Evolutionary conservation across 2,888 invertebrate species (phyloP), one percentile per base, ranked within the genome.

Genomic region (Caenorhabditis imperialis): DNA sequence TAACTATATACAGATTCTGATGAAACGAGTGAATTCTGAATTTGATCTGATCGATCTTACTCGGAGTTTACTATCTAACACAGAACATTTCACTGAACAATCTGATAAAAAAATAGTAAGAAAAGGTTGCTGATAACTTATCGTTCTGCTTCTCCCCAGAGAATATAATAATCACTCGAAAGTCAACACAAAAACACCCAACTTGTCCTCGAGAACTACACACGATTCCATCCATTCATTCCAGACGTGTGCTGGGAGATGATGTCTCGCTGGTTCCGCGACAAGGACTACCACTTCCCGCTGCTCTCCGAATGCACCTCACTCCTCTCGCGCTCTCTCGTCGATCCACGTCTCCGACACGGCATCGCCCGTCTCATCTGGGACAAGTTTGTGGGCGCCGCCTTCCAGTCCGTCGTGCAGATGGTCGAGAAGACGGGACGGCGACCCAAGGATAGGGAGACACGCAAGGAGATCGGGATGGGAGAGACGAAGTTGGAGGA

Each of bases 291-390:
- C 27, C 54, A 65, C 30, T 73, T 61, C 18, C 8, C 18, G 1
- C 33, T 22, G n/a, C 5, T 71, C 12, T 18, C 48, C 18, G 58
- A 55, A 45, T 60, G 65, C 48, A 55, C 55, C 3, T n/a, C 23
- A 2, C 50, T 73, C 4, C 53, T 73, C 7, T 37, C 60, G 14
- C 2, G 44, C 8, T 53, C 65, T 0, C 42, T 67, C 18, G 44
- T 67, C 22, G 73, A 67, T 38, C 42, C 50, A 10, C 70, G 82
- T 18, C 78, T 86, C 7, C 79, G 80, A 27, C 85, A 86, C 40
- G 86, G 86, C n/a, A 69, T 86, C 25, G 75, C 81, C 14, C 60
- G 80, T 27, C 80, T 85, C 35, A 63, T 85, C 16, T 86, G 86
- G 86, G 84, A 86, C 37, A 86, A 85, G n/a, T 84, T 86, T 54